phyloP scores from a whole-genome alignment of 2,113 vertebrate genomes.

The Capra hircus region DNA sequence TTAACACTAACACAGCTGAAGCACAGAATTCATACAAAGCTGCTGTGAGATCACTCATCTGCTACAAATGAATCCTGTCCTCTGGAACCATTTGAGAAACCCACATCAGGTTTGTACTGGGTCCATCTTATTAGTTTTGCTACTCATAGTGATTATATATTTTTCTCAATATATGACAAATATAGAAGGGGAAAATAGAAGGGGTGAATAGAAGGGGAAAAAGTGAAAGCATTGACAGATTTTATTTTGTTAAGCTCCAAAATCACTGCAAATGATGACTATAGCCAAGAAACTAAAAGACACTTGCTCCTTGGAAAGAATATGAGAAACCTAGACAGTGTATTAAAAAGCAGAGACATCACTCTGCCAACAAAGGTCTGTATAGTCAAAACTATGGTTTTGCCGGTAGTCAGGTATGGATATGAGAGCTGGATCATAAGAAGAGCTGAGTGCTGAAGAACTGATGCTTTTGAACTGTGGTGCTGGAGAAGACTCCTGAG shows the following conservation, averaged over 20 bases:
- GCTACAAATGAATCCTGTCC: background rate
- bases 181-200: background rate
- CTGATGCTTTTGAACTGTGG: background rate
- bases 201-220: background rate
- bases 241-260: background rate
- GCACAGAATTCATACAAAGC: background rate
- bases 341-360: background rate
- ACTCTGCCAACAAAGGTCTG: background rate
- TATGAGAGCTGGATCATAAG: background rate
- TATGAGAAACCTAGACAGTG: background rate
- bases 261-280: background rate
- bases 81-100: background rate
- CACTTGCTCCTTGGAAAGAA: background rate
- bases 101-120: background rate
- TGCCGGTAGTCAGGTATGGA: background rate
- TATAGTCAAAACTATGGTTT: background rate
- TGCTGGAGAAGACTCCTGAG: background rate
- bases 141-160: background rate
- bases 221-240: background rate
- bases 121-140: background rate
- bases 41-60: background rate
- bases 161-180: background rate
- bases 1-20: background rate
- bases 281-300: background rate
- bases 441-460: background rate